These are phyloP conservation scores for Willisornis vidua DNA, from an alignment of 2,113 vertebrate species.

Conservation along the genomic window DNA sequence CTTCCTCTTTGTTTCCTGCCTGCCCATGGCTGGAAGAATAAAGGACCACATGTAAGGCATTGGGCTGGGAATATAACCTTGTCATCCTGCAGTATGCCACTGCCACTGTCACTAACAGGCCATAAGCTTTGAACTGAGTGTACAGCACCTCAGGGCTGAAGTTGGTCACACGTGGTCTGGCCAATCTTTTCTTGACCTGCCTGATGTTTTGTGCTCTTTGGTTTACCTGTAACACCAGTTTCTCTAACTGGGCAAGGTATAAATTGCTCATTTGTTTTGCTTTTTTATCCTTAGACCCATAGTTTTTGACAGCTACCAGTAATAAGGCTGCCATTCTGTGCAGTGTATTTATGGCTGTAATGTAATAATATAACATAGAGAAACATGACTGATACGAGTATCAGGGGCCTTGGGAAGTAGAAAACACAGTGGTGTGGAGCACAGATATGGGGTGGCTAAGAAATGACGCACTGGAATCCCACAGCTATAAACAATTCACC, in stretches of 20 bases:
- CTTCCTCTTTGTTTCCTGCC: accelerated
- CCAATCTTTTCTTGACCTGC: not conserved
- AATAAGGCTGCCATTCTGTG: not conserved
- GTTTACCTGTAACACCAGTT: not conserved
- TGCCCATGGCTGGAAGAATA: accelerated
- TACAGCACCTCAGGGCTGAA: not conserved
- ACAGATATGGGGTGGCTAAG: not conserved
- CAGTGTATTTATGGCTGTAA: not conserved
- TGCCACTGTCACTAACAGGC: not conserved
- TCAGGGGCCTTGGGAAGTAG: not conserved
- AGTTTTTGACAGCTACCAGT: not conserved
- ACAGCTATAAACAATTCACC: not conserved
- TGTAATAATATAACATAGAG: not conserved
- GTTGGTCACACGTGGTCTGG: not conserved
- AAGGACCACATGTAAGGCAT: accelerated
- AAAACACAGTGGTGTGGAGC: not conserved
- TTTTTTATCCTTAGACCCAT: not conserved
- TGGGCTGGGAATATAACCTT: accelerated
- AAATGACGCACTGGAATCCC: not conserved
- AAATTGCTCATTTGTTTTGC: not conserved
- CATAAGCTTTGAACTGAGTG: not conserved
- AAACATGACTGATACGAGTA: not conserved
- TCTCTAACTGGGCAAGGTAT: not conserved
- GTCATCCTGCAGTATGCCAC: not conserved
- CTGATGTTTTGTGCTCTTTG: not conserved